phyloP scores from a whole-genome alignment of 2,888 invertebrate genomes.

The Coelinius sp. region DNA sequence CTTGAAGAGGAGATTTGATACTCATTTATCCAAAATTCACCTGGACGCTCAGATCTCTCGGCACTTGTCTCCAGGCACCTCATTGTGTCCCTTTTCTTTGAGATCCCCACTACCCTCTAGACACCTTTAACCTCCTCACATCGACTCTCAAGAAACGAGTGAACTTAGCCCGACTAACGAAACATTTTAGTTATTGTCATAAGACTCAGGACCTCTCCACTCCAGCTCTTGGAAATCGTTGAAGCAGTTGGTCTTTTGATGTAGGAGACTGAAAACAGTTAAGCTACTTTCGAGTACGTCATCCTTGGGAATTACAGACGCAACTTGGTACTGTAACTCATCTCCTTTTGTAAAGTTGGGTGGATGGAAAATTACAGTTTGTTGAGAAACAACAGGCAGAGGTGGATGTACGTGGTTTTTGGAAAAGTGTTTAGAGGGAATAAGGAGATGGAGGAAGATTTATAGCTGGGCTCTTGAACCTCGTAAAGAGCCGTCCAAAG shows the following conservation, averaged over 20 bases:
- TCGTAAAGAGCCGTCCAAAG: not conserved
- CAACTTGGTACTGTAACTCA: conserved; percentile 12
- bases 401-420: not conserved
- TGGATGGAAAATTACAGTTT: conserved; percentile 10
- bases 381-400: conserved; percentile 4
- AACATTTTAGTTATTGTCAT: not conserved
- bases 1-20: not conserved
- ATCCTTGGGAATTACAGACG: not conserved
- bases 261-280: not conserved
- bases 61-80: not conserved
- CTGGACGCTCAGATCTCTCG: not conserved
- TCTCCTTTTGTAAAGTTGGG: not conserved
- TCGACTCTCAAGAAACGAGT: not conserved
- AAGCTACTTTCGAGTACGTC: not conserved
- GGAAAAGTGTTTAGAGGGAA: not conserved
- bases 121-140: not conserved
- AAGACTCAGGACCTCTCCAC: not conserved
- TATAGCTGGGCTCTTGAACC: conserved; percentile 7
- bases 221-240: not conserved
- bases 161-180: not conserved
- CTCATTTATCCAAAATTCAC: not conserved
- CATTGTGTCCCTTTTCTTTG: not conserved
- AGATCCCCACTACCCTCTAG: not conserved
- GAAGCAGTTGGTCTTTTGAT: conserved; percentile 1
- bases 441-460: not conserved